Conservation (phyloP, 2,888 invertebrate species). For the Thereva unica region DNA sequence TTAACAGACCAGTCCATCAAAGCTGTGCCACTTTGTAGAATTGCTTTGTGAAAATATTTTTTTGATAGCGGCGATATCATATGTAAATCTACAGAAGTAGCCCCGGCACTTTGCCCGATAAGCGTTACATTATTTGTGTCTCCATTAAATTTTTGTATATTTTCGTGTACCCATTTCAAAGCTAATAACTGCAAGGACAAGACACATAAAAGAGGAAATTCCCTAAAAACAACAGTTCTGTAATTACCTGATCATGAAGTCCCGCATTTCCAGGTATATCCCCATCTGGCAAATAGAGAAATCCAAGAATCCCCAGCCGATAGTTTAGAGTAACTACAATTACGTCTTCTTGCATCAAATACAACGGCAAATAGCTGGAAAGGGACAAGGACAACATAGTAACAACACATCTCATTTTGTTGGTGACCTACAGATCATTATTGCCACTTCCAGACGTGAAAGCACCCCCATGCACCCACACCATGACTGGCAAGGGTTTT, state of each 20-base stretch:
- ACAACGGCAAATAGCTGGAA: constrained; percentile 51
- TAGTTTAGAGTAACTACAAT: constrained; percentile 56
- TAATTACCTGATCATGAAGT: constrained; percentile 53
- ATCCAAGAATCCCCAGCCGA: constrained; percentile 54
- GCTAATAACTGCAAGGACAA: constrained; percentile 53
- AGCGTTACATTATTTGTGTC: constrained; percentile 56
- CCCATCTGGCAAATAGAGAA: constrained; percentile 52
- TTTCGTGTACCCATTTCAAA: constrained; percentile 58
- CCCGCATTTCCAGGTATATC: constrained; percentile 55
- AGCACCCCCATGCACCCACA: constrained; percentile 57
- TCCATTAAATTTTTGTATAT: constrained; percentile 59
- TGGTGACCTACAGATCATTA: constrained; percentile 49
- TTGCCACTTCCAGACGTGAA: constrained; percentile 52
- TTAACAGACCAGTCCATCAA: constrained; percentile 56
- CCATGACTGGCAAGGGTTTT: constrained; percentile 53
- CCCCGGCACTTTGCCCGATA: constrained; percentile 56
- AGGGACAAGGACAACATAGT: background rate
- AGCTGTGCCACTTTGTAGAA: constrained; percentile 53
- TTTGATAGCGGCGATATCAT: constrained; percentile 50
- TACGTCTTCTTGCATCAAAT: constrained; percentile 53
- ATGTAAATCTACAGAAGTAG: constrained; percentile 51
- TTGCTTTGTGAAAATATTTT: constrained; percentile 54
- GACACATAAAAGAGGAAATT: background rate
- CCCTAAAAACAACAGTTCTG: background rate
- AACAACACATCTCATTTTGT: background rate